Percentiles rank a stretch among this genome's conserved stretches.
These are phyloP conservation scores for Pygoscelis adeliae DNA, from an alignment of 2,113 vertebrate genomes.

Conservation along the genomic window DNA sequence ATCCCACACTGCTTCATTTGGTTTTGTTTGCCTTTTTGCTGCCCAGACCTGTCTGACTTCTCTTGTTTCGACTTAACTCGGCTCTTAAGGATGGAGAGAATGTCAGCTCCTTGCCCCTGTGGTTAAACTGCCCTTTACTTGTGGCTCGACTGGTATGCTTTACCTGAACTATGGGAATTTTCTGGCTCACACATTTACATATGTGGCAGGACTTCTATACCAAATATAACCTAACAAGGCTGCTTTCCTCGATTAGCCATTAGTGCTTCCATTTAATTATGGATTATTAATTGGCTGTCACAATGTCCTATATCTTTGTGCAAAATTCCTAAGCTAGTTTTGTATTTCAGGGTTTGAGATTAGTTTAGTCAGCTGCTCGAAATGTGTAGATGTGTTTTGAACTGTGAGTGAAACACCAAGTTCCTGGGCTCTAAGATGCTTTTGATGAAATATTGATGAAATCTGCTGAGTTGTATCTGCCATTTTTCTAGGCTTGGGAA, in stretches of 20 bases:
- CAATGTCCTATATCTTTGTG: neutral
- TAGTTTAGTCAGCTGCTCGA: neutral
- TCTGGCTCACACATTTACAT: neutral
- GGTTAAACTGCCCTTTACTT: neutral
- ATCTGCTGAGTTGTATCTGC: neutral
- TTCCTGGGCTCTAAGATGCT: neutral
- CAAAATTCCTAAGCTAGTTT: neutral
- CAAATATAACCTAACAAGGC: neutral
- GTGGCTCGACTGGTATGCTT: neutral
- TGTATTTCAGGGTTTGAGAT: neutral
- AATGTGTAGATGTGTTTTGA: neutral
- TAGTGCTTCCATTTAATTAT: neutral
- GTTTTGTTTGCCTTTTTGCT: neutral
- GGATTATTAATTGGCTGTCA: neutral
- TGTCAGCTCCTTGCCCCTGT: neutral
- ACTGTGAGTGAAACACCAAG: neutral
- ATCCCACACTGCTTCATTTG: neutral
- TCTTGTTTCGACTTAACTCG: neutral
- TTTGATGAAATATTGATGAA: neutral
- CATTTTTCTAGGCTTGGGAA: neutral
- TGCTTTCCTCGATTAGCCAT: neutral
- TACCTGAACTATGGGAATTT: neutral
- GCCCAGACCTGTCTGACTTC: neutral
- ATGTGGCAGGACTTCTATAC: neutral
- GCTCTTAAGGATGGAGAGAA: neutral